These are phyloP conservation scores for Biston stratarius DNA, from an alignment of 2,888 invertebrate genomes.

Conservation along the genomic window DNA sequence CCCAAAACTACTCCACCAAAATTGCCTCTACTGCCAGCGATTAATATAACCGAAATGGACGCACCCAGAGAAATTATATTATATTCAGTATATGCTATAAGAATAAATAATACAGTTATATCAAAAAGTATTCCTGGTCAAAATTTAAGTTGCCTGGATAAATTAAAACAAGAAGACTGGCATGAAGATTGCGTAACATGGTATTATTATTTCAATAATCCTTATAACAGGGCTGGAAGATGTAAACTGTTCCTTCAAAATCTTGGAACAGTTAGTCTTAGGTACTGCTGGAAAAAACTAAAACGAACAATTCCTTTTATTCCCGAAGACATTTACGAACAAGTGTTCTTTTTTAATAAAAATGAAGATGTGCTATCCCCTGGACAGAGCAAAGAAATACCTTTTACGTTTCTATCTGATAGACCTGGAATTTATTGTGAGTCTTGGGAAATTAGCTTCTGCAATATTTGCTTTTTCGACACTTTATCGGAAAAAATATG, in stretches of 20 bases:
- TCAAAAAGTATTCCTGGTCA: constrained; percentile 62
- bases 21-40: constrained; percentile 58
- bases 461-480: constrained; percentile 74
- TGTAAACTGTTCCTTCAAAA: constrained; percentile 78
- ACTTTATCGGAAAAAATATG: constrained; percentile 59
- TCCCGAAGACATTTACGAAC: constrained; percentile 64
- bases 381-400: constrained; percentile 74
- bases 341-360: constrained; percentile 86
- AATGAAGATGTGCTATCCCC: constrained; percentile 83
- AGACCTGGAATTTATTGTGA: constrained; percentile 73
- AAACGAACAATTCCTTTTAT: constrained; percentile 63
- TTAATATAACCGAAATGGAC: constrained; percentile 49
- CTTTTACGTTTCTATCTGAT: constrained; percentile 79
- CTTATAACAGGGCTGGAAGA: constrained; percentile 64
- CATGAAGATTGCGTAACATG: constrained; percentile 67
- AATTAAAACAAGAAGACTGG: constrained; percentile 58
- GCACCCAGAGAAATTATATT: constrained; percentile 39
- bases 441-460: constrained; percentile 79
- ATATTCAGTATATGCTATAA: constrained; percentile 64
- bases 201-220: constrained; percentile 78
- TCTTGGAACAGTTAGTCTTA: constrained; percentile 78
- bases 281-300: constrained; percentile 81
- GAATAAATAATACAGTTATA: constrained; percentile 72
- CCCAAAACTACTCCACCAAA: constrained; percentile 62
- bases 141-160: constrained; percentile 49